phyloP scores from a whole-genome alignment of 2,888 invertebrate species.

The Drosophila ezoana region DNA sequence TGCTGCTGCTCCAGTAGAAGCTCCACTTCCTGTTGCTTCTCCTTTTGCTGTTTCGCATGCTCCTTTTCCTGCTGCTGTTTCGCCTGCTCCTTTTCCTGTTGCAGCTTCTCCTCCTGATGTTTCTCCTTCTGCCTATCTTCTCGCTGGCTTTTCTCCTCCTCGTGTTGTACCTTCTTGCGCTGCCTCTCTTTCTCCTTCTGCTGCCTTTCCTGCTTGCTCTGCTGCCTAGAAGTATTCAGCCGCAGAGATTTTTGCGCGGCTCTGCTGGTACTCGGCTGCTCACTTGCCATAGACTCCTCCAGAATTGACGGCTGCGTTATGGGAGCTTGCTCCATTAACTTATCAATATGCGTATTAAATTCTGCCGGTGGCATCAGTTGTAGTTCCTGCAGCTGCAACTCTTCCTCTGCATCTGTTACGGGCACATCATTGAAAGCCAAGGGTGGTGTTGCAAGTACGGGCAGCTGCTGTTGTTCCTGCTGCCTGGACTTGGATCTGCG shows the following conservation, averaged over 20 bases:
- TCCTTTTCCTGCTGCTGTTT: background rate
- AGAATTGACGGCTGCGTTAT: background rate
- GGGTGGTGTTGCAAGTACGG: constrained; percentile 6
- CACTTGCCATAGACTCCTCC: background rate
- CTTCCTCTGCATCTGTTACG: constrained; percentile 9
- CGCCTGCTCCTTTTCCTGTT: background rate
- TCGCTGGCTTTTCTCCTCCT: background rate
- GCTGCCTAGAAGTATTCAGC: background rate
- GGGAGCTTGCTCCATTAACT: background rate
- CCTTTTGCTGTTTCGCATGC: background rate
- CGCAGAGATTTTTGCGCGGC: background rate
- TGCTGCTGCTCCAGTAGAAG: background rate
- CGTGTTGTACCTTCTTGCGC: background rate
- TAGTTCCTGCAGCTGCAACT: background rate
- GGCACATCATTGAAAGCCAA: constrained; percentile 12
- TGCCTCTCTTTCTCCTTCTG: background rate
- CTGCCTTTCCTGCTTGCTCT: background rate
- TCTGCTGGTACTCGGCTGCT: constrained; percentile 19
- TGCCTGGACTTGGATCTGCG: constrained; percentile 19
- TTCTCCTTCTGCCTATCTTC: background rate
- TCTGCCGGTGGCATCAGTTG: background rate
- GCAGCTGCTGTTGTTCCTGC: background rate
- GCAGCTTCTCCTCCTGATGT: background rate
- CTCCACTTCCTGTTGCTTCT: background rate
- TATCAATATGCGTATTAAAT: background rate